Evolutionary conservation across 2,888 invertebrate genomes (phyloP), one percentile per base, ranked within the genome.

Genomic region (Tethea ocularis): DNA sequence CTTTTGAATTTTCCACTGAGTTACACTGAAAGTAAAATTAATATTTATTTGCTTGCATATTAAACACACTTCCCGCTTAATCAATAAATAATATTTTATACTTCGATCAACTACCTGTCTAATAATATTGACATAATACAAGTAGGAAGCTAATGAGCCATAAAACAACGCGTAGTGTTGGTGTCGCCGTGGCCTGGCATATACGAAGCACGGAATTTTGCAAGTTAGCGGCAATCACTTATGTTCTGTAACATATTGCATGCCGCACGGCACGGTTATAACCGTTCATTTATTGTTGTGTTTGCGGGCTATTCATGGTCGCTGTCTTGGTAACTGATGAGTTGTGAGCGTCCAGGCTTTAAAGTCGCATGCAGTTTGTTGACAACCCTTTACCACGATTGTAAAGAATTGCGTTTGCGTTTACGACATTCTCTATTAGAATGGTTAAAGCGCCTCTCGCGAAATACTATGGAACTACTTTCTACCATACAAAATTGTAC

Each of bases 181-280:
- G 56, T 33, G 53, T 36, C 10, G 53, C 66, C 71, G 64, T 72
- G 71, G 64, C 65, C 61, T 41, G 41, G 58, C 52, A 58, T 57
- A 57, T 65, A 54, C 61, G 67, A 72, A 72, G 73, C 72, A 74
- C 71, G 74, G 72, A 74, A 78, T 77, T 83, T 83, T 75, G 80
- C 83, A 78, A 85, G 81, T 86, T 85, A 69, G 77, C 77, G 63
- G 82, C 83, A 82, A 88, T 89, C 85, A 84, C 83, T 88, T 87
- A 86, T 71, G 75, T 64, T 70, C 64, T 69, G 74, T 84, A 82
- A 88, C 81, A 74, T 83, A 86, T 88, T 84, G 87, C 84, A 80
- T 80, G 84, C 77, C 70, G 81, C 88, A 83, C 84, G 83, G 80
- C 76, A 80, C 69, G 64, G 74, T 66, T 63, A 58, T 67, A 83